Base-by-base conservation (phyloP, 2,888 invertebrate genomes). In the Deladenus siricidicola region DNA sequence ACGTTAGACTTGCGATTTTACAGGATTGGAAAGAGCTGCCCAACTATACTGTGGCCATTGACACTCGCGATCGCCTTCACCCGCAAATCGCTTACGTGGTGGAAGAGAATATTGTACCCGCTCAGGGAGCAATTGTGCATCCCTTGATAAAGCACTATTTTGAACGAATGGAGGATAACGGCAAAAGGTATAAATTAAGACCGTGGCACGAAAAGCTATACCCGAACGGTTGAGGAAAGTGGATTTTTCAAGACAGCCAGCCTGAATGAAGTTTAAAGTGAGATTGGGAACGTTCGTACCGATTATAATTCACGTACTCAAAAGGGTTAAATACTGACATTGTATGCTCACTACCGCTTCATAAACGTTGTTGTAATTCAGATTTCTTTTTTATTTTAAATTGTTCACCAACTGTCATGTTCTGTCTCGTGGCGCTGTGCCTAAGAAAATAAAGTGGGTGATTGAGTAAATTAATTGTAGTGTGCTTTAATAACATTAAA, bases 1-100 rank as follows among this genome's bases (percentile, higher is more conserved):
- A 34, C 14, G 39, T 6, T 34, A 34, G 6, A 10, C 39, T 10
- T 34, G 39, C 6, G 39, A 10, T n/a, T 34, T 14, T 34, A 10
- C 39, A 34, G 39, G 39, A 34, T 6, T 34, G 39, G 39, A 34
- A 60, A 14, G 60, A 61, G 4, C 59, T 79, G 74, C 84, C 84
- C 17, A 82, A 83, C 70, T 84, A 84, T 76, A 79, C 82, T 6
- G 76, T 84, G 21, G 67, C 83, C 23, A 82, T 84, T 3, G 84
- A 84, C 72, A 80, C 80, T 0, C 71, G 82, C 34, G 62, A 61
- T 50, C 72, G 82, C 26, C 62, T 78, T 2, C 68, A 68, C 4
- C 80, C 82, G 8, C 82, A 82, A 63, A 71, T 80, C 45, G 81
- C 81, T 2, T 84, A 84, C 71, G 80, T 83, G 6, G 39, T 62